Conservation (phyloP, 2,797 vertebrate genomes). For the Geotrypetes seraphini region DNA sequence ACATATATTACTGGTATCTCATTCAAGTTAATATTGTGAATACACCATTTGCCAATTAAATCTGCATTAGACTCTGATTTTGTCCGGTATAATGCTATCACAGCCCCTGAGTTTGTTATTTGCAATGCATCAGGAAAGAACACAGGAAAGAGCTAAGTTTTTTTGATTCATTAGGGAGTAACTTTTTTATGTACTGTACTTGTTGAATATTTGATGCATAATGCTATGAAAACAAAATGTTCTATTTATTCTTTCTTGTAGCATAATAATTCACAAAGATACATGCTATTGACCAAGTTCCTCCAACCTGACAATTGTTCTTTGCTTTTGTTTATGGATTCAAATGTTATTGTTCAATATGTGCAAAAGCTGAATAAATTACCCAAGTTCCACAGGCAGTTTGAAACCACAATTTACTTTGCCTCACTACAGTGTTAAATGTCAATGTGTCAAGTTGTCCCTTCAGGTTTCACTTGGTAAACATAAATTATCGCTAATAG, state of each 20-base stretch:
- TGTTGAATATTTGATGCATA: too few species aligned
- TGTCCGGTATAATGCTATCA: too few species aligned
- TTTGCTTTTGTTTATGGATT: constrained; percentile 20
- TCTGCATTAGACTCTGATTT: too few species aligned
- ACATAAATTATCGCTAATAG: constrained; percentile 43
- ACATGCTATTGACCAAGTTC: neutral
- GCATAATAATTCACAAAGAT: neutral
- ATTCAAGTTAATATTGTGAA: too few species aligned
- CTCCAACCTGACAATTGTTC: constrained; percentile 8
- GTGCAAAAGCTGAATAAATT: constrained; percentile 15
- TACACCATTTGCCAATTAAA: too few species aligned
- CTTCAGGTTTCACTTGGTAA: constrained; percentile 40
- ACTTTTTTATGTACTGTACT: too few species aligned
- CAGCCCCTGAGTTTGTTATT: too few species aligned
- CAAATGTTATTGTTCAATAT: constrained; percentile 24
- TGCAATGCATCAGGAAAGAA: too few species aligned
- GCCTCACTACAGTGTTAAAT: constrained; percentile 27
- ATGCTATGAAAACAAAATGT: too few species aligned
- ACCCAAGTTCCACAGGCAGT: neutral
- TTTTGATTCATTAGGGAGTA: too few species aligned
- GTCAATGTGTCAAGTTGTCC: constrained; percentile 34
- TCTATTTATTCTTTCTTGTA: neutral
- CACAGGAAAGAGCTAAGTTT: too few species aligned
- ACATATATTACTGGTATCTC: too few species aligned
- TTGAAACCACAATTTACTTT: constrained; percentile 36